Evolutionary conservation across 1,140 invertebrate species (phyloP).

Genomic region (Philopotamus ludificatus): DNA sequence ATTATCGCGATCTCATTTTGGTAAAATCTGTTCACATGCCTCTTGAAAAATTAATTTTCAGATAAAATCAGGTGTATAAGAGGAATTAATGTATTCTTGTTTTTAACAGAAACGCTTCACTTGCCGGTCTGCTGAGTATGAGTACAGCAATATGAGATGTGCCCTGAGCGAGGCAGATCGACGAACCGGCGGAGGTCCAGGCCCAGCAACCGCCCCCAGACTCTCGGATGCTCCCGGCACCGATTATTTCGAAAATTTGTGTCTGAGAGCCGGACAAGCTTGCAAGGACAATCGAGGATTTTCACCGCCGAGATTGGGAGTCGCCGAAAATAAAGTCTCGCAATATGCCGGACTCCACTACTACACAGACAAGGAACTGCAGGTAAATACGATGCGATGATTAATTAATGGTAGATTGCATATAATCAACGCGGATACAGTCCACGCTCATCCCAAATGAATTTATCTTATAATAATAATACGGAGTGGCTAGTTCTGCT

Average conservation of each 20-base stretch:
- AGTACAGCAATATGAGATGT: constrained; percentile 89
- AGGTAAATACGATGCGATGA: constrained; percentile 55
- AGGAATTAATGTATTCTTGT: not conserved
- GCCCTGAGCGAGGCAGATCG: constrained; percentile 86
- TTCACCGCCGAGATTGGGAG: constrained; percentile 78
- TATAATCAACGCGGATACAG: too few relatives aligned
- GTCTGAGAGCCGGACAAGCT: constrained; percentile 80
- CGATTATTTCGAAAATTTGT: constrained; percentile 96
- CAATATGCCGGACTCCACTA: constrained; percentile 90
- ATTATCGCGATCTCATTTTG: too few relatives aligned
- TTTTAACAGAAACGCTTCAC: constrained; percentile 75
- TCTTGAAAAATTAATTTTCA: not conserved
- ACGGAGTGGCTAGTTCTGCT: not conserved
- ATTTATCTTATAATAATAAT: not conserved
- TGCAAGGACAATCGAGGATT: constrained; percentile 78
- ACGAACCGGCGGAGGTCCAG: constrained; percentile 65
- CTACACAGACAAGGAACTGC: constrained; percentile 89
- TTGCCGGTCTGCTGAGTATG: constrained; percentile 90
- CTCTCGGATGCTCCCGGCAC: constrained; percentile 87
- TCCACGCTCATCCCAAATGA: too few relatives aligned
- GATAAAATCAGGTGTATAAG: not conserved
- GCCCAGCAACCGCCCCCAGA: constrained; percentile 11
- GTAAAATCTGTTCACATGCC: not conserved
- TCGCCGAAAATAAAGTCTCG: constrained; percentile 85
- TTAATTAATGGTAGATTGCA: not conserved